Base-by-base conservation (phyloP, 1,140 invertebrate species). In the Phymastichus coffea region DNA sequence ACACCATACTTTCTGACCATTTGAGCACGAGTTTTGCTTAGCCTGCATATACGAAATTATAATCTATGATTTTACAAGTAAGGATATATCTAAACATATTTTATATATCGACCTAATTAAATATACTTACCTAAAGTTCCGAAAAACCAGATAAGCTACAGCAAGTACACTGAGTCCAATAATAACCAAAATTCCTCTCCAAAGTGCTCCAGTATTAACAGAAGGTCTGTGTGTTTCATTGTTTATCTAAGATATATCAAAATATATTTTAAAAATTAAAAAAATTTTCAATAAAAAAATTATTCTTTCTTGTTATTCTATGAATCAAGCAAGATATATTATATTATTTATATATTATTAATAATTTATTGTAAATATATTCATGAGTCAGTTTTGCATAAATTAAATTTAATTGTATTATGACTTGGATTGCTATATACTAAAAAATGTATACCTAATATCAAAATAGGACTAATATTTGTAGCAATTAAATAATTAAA, bases 1-100 rank as follows among this genome's bases (percentile, higher is more conserved):
- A 85, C 67, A 25, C 83, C 83, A 64, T 85, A 85, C 65, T 83
- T 84, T 61, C 79, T 69, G 37, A 85, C 75, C 69, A 80, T 77
- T 55, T 77, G 75, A 20, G 76, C 66, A 37, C 70, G 64, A 33
- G 71, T 63, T 64, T 73, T 74, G 65, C 64, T 73, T 62, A 72
- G 65, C 57, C 72, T 78, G 58, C 65, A 57, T 61, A 69, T 38
- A 2, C 33, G 20, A 41, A 48, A 37, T 46, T 20, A 61, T 58
- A 28, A n/a, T 44, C 19, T 61, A 26, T 9, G 23, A 23, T 20
- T n/a, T n/a, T n/a, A n/a, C n/a, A n/a, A n/a, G 40, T 26, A 14
- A 15, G 12, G 17, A 25, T 47, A 43, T 41, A 28, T 26, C 49
- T 51, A 52, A 62, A 44, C 9, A 44, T 9, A 44, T 6, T 44